Evolutionary conservation across 2,797 vertebrate genomes (phyloP).

Genomic region (Mormyrus proboscirostris): DNA sequence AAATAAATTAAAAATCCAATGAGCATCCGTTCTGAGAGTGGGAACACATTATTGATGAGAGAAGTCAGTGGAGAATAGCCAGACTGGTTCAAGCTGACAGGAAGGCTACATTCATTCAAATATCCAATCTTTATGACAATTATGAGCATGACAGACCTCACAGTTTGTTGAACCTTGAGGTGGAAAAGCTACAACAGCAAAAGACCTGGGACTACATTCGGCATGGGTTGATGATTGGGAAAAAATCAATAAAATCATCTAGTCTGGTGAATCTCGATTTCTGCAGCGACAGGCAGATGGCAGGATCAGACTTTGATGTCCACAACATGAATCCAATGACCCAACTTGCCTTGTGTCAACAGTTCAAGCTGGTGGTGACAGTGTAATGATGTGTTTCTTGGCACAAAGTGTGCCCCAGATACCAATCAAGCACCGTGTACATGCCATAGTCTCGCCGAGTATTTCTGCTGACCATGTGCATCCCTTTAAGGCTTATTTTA

Average conservation of each 20-base stretch:
- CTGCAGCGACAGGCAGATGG: neutral
- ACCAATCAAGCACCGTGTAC: neutral
- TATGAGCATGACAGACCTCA: neutral
- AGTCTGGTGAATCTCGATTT: neutral
- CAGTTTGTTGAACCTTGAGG: neutral
- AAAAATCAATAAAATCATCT: neutral
- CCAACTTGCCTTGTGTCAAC: neutral
- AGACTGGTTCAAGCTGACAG: neutral
- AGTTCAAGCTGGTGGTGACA: neutral
- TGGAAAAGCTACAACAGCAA: neutral
- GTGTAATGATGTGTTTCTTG: neutral
- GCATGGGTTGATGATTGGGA: neutral
- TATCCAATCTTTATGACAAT: neutral
- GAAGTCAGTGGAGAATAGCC: neutral
- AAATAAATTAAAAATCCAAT: neutral
- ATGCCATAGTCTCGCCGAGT: neutral
- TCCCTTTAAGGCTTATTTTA: neutral
- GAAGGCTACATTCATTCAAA: neutral
- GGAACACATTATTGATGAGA: neutral
- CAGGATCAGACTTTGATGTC: neutral
- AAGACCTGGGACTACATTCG: neutral
- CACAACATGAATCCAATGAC: neutral
- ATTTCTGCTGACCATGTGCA: neutral
- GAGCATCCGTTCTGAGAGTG: neutral
- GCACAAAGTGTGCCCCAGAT: neutral